phyloP scores from a whole-genome alignment of 1,140 invertebrate species.

The Acromyrmex echinatior region DNA sequence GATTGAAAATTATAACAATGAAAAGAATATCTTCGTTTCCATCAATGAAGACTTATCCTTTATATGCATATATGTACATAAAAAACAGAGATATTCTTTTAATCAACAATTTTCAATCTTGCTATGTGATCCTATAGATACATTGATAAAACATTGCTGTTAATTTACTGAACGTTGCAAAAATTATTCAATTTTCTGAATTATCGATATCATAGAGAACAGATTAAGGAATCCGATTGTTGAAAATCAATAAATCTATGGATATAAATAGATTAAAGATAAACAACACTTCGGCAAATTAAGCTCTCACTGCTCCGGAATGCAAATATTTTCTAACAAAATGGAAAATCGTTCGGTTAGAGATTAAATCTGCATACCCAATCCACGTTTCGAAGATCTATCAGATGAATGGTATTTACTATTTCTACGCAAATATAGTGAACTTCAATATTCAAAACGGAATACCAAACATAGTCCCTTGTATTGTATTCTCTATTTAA shows the following conservation, averaged over 20 bases:
- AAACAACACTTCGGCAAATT: background rate
- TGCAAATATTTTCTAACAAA: slow-evolving; percentile 35
- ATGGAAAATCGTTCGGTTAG: background rate
- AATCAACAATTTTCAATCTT: background rate
- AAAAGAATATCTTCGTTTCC: too few relatives aligned
- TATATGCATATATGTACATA: background rate
- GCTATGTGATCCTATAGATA: background rate
- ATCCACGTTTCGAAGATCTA: slow-evolving; percentile 20
- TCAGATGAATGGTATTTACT: background rate
- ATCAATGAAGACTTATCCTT: too few relatives aligned
- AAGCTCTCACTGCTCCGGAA: background rate
- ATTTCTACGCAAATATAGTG: slow-evolving; percentile 16
- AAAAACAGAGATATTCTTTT: background rate
- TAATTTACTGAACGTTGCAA: background rate
- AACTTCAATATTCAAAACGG: slow-evolving; percentile 26
- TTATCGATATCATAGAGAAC: background rate
- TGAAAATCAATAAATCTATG: slow-evolving; percentile 7
- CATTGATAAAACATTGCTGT: slow-evolving; percentile 1
- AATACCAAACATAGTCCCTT: slow-evolving; percentile 36
- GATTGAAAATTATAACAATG: too few relatives aligned
- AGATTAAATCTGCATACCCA: background rate
- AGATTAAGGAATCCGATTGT: background rate
- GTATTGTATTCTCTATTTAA: slow-evolving; percentile 13
- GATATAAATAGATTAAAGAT: slow-evolving; percentile 8
- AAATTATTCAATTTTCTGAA: slow-evolving; percentile 1